Conservation (phyloP, 2,113 vertebrate genomes). For the Phyllopteryx taeniolatus region DNA sequence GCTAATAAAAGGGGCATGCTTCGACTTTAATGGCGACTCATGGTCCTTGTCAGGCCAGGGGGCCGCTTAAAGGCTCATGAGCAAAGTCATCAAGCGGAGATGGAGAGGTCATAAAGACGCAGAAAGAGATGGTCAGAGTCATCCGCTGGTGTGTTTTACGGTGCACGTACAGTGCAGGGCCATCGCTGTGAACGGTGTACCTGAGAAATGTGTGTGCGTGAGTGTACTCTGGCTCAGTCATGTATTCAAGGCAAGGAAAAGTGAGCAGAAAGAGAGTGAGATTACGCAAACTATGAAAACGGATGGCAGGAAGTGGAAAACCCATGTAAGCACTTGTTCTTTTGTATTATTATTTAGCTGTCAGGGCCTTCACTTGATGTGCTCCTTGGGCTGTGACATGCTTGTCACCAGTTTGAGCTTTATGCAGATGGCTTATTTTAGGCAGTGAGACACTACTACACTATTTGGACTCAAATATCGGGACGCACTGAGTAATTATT, state of each 20-base stretch:
- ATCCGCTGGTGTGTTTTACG: slow-evolving; percentile 56
- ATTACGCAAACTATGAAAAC: slow-evolving; percentile 64
- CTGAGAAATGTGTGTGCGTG: slow-evolving; percentile 17
- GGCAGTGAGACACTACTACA: neutral
- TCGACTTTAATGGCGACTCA: slow-evolving; percentile 62
- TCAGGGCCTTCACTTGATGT: slow-evolving; percentile 48
- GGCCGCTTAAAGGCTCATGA: slow-evolving; percentile 51
- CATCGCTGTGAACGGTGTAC: slow-evolving; percentile 13
- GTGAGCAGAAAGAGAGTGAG: slow-evolving; percentile 51
- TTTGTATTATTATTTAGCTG: slow-evolving; percentile 66
- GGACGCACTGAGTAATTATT: neutral
- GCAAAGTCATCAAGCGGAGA: slow-evolving; percentile 57
- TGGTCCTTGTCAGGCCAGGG: slow-evolving; percentile 47
- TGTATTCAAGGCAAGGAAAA: slow-evolving; percentile 43
- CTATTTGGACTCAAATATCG: neutral
- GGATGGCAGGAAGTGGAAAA: slow-evolving; percentile 55
- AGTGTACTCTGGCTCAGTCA: slow-evolving; percentile 35
- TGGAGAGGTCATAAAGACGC: slow-evolving; percentile 50
- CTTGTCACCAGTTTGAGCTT: slow-evolving; percentile 50
- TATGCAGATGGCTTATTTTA: slow-evolving; percentile 51
- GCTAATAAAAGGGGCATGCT: slow-evolving; percentile 59
- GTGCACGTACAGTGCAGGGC: slow-evolving; percentile 39
- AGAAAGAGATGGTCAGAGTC: slow-evolving; percentile 46
- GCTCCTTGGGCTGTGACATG: slow-evolving; percentile 46
- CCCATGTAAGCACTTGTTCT: slow-evolving; percentile 68